Conservation (phyloP, 2,888 invertebrate genomes). For the Drosophila rellima region DNA sequence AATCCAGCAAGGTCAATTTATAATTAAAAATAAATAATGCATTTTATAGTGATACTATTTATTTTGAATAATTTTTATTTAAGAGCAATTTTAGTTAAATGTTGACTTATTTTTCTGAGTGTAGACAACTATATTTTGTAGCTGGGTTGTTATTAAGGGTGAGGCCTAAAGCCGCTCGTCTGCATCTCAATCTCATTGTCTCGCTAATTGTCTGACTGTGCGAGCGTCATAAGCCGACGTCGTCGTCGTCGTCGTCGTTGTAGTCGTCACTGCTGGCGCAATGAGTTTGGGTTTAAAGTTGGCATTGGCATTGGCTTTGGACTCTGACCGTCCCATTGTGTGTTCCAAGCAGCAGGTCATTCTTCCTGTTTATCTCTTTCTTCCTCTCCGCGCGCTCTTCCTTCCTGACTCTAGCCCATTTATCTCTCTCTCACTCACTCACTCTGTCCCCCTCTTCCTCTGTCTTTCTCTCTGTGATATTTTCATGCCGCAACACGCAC, state of each 20-base stretch:
- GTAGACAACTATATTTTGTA: neutral
- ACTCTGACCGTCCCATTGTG: conserved; percentile 52
- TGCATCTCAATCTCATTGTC: conserved; percentile 82
- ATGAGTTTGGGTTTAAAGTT: conserved; percentile 50
- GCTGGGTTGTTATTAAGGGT: conserved; percentile 44
- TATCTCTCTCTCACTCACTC: conserved; percentile 12
- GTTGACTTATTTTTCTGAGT: neutral
- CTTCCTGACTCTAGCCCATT: conserved; percentile 15
- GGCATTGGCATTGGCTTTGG: conserved; percentile 29
- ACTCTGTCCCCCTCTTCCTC: conserved; percentile 10
- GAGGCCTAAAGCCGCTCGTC: conserved; percentile 64
- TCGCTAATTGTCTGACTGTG: conserved; percentile 78
- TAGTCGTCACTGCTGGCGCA: conserved; percentile 59
- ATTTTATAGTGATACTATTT: neutral
- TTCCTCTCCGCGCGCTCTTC: conserved; percentile 7
- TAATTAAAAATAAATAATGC: too few relatives aligned
- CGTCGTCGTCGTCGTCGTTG: conserved; percentile 24
- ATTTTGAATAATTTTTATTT: neutral
- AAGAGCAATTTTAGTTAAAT: too few relatives aligned
- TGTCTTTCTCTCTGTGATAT: conserved; percentile 38
- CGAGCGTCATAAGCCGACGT: conserved; percentile 76
- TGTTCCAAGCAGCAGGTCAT: conserved; percentile 79
- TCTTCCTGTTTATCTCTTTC: conserved; percentile 78
- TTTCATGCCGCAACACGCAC: conserved; percentile 82
- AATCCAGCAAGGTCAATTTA: too few relatives aligned